Percentiles rank a stretch among this genome's conserved stretches.
Conservation (phyloP, 1,140 invertebrate species). For the Anthonomus grandis region DNA sequence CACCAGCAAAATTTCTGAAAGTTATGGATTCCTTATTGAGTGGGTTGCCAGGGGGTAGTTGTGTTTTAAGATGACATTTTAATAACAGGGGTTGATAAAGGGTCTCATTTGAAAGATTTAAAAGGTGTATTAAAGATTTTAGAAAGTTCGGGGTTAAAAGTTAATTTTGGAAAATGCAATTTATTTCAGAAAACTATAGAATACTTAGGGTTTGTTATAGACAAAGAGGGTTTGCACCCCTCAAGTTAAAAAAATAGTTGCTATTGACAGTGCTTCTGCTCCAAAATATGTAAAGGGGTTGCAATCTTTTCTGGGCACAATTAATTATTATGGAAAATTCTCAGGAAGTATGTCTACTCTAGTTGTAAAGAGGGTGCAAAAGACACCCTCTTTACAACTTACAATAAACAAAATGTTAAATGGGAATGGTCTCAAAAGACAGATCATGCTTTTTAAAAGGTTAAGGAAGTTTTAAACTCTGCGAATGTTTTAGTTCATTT, state of each 20-base stretch:
- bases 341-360: not conserved
- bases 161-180: conserved; percentile 32
- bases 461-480: conserved; percentile 1
- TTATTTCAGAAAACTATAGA: conserved; percentile 23
- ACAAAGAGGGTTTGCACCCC: not conserved
- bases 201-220: conserved; percentile 24
- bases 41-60: conserved; percentile 7
- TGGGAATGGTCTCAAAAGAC: not conserved
- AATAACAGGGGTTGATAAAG: conserved; percentile 18
- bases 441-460: not conserved
- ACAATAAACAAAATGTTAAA: not conserved
- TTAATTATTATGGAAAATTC: not conserved
- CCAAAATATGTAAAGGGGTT: conserved; percentile 2
- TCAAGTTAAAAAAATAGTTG: not conserved
- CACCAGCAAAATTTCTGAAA: not conserved
- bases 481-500: not conserved
- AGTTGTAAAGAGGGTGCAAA: too few relatives aligned
- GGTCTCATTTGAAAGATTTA: conserved; percentile 21
- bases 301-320: not conserved
- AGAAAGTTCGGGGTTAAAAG: conserved; percentile 21
- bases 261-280: not conserved
- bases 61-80: conserved; percentile 35
- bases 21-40: conserved; percentile 1
- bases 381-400: not conserved
- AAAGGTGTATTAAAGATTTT: conserved; percentile 10